Percentiles rank a stretch among this genome's conserved stretches.
Evolutionary conservation across 2,888 invertebrate genomes (phyloP).

Genomic region (Lasioglossum leucozonium): DNA sequence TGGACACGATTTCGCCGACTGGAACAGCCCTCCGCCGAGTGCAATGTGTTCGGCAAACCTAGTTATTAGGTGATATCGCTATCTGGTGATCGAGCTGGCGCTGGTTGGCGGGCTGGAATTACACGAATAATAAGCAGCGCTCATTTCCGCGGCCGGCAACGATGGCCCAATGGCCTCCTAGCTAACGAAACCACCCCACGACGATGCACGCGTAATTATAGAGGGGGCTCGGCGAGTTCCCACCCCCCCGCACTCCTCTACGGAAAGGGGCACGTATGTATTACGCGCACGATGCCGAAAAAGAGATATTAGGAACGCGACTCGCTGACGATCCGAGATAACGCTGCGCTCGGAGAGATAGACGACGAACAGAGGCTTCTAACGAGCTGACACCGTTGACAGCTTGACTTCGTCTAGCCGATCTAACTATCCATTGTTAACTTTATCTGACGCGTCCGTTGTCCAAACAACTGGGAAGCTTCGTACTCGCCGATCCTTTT

Average conservation of each 20-base stretch:
- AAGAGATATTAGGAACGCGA: slow-evolving; percentile 50
- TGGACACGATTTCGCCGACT: slow-evolving; percentile 8
- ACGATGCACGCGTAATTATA: slow-evolving; percentile 65
- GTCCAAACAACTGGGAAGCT: slow-evolving; percentile 4
- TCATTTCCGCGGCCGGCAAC: slow-evolving; percentile 52
- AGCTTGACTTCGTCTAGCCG: slow-evolving; percentile 31
- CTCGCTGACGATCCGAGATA: slow-evolving; percentile 47
- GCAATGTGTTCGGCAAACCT: slow-evolving; percentile 35
- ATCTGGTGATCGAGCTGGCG: slow-evolving; percentile 61
- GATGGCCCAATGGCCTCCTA: slow-evolving; percentile 51
- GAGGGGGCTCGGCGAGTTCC: slow-evolving; percentile 36
- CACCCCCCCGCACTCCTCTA: slow-evolving; percentile 40
- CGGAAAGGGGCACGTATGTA: slow-evolving; percentile 32
- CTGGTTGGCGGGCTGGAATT: slow-evolving; percentile 56
- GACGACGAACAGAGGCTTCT: not conserved
- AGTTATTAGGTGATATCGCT: slow-evolving; percentile 51
- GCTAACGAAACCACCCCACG: slow-evolving; percentile 59
- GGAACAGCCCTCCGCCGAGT: slow-evolving; percentile 11
- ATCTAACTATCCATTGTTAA: not conserved
- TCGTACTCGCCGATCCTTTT: not conserved
- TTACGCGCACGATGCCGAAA: slow-evolving; percentile 52
- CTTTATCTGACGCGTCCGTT: not conserved
- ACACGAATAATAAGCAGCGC: slow-evolving; percentile 63
- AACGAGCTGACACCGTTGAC: slow-evolving; percentile 41
- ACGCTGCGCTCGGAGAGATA: slow-evolving; percentile 9